These are phyloP conservation scores for Aspidapion aeneum DNA, from an alignment of 2,888 invertebrate species.

Conservation along the genomic window DNA sequence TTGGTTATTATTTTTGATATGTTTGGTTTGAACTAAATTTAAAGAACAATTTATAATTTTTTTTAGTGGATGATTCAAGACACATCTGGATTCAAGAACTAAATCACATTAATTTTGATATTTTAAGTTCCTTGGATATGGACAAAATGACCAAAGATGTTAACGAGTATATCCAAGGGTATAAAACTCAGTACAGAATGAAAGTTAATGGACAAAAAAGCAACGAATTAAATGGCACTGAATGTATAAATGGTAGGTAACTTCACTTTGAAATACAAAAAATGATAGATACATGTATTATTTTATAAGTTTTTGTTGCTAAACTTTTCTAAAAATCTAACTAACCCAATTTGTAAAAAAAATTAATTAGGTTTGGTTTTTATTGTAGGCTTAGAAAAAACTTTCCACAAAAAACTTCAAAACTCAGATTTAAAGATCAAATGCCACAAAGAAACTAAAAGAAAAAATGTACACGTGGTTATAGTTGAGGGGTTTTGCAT, in stretches of 20 bases:
- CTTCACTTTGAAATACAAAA: conserved; percentile 3
- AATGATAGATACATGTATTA: too few species aligned
- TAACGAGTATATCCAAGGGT: conserved; percentile 16
- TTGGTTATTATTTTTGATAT: too few species aligned
- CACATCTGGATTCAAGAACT: conserved; percentile 61
- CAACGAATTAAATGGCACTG: conserved; percentile 1
- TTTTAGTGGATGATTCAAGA: conserved; percentile 55
- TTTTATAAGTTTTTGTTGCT: too few species aligned
- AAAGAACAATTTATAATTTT: too few species aligned
- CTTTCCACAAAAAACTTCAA: background rate
- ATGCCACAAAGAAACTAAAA: conserved; percentile 29
- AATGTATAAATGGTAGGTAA: background rate
- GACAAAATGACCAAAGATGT: conserved; percentile 63
- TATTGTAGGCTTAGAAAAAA: background rate
- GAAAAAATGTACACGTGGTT: conserved; percentile 52
- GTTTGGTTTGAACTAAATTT: too few species aligned
- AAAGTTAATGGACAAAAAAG: conserved; percentile 35
- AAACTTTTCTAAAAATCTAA: too few species aligned
- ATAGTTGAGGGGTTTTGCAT: conserved; percentile 76
- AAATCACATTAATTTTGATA: conserved; percentile 75
- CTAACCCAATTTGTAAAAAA: too few species aligned
- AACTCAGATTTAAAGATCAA: conserved; percentile 14
- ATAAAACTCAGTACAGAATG: conserved; percentile 14
- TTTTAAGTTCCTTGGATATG: conserved; percentile 71
- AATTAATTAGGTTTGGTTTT: too few species aligned